Base-by-base conservation (phyloP, 2,888 invertebrate genomes). In the Ornithoptera alexandrae region DNA sequence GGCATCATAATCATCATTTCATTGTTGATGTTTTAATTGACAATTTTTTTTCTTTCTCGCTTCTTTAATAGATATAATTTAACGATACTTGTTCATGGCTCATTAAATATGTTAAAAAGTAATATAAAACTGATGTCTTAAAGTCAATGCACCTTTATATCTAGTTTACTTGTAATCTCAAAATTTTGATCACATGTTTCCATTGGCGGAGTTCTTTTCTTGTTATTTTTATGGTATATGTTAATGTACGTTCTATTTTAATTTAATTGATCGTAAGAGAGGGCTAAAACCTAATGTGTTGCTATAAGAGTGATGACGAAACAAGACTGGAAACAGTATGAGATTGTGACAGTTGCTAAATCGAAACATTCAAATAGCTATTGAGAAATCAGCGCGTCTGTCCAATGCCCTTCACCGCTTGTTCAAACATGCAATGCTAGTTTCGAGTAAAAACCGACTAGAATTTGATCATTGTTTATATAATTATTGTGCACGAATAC, bases 271-370 rank as follows among this genome's bases (percentile, higher is more conserved):
- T 22, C 7, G 30, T 50, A 62, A 50, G 50, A 15, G 46, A 63
- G 59, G 63, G 12, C 59, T 63, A 68, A 63, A 58, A 68, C 24
- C 53, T 60, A 22, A 68, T 64, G 30, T 30, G 30, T 59, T 39
- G 59, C 22, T 63, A 63, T 61, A 57, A 46, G 22, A n/a, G 53
- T 53, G 58, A 36, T 70, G 66, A 63, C 59, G 67, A 67, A 70
- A 70, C 66, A 59, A 24, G 50, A n/a, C 39, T 65, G 67, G 30
- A 58, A 71, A 70, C 58, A 60, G 65, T 67, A 70, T 64, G 60
- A 71, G 60, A 61, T 67, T 65, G 70, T 67, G 70, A 70, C 70
- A 67, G 67, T 71, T 71, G 70, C 70, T 65, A 67, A 71, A 71
- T 67, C 67, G 61, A 50, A 42, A 71, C 70, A 71, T 71, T 67